These are phyloP conservation scores for Acleris cristana DNA, from an alignment of 2,888 invertebrate genomes.

Conservation along the genomic window DNA sequence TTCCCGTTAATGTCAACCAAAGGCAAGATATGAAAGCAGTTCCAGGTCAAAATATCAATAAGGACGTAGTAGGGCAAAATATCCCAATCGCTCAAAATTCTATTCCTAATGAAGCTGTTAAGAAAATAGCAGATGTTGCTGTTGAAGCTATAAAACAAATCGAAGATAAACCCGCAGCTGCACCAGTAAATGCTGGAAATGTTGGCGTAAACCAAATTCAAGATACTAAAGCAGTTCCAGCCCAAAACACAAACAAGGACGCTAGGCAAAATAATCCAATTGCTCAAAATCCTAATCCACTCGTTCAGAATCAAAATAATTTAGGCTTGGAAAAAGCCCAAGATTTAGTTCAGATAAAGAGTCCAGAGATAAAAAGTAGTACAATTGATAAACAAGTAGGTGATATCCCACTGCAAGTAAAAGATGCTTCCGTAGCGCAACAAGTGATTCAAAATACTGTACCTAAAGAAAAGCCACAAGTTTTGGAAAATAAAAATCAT, in stretches of 20 bases:
- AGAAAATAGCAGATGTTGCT: conserved; percentile 50
- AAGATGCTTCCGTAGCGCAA: conserved; percentile 22
- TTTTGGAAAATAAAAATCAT: conserved; percentile 48
- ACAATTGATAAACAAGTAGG: conserved; percentile 4
- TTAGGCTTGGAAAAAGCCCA: conserved; percentile 6
- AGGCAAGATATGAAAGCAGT: conserved; percentile 19
- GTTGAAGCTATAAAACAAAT: conserved; percentile 34
- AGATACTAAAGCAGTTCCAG: conserved; percentile 16
- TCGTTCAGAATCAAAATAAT: conserved; percentile 16
- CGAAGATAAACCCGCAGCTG: conserved; percentile 35
- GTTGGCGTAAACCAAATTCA: conserved; percentile 12
- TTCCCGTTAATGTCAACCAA: not conserved
- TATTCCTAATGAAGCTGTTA: conserved; percentile 31
- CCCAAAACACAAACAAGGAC: conserved; percentile 8
- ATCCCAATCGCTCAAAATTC: conserved; percentile 16
- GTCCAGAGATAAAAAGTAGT: conserved; percentile 1
- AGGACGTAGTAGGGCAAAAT: conserved; percentile 18
- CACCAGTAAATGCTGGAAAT: conserved; percentile 2
- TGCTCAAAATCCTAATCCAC: conserved; percentile 10
- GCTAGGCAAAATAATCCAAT: conserved; percentile 11
- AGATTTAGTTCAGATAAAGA: not conserved
- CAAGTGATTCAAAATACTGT: conserved; percentile 8
- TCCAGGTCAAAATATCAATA: conserved; percentile 16
- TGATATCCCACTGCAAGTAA: conserved; percentile 13
- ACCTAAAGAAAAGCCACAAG: conserved; percentile 18